A percentile compares a stretch with the other conserved stretches of the same genome.
Evolutionary conservation across 2,888 invertebrate species (phyloP).

Genomic region (Nemoura dubitans): DNA sequence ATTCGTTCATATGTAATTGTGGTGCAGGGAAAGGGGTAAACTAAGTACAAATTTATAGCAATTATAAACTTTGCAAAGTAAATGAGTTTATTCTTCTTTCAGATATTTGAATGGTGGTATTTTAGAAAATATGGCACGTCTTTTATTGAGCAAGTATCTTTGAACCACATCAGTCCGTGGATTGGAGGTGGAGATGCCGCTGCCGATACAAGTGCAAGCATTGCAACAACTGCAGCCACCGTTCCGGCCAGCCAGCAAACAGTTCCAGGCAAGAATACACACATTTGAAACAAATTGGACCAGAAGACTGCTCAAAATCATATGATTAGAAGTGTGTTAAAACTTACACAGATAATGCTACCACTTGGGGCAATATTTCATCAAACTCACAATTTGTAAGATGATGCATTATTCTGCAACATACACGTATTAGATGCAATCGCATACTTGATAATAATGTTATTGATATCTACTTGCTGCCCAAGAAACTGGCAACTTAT

Average conservation of each 20-base stretch:
- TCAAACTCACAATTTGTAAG: too few relatives aligned
- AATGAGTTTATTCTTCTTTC: constrained; percentile 53
- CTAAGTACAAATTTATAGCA: constrained; percentile 23
- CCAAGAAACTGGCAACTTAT: too few relatives aligned
- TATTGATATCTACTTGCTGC: too few relatives aligned
- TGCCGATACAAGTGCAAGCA: constrained; percentile 57
- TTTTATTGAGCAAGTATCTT: constrained; percentile 95
- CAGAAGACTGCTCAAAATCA: too few relatives aligned
- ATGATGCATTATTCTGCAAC: too few relatives aligned
- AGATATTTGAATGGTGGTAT: constrained; percentile 99
- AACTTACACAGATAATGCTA: too few relatives aligned
- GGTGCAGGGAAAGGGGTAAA: too few relatives aligned
- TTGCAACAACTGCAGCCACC: constrained; percentile 56
- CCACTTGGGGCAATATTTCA: too few relatives aligned
- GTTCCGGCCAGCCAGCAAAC: constrained; percentile 60
- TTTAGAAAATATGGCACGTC: constrained; percentile 98
- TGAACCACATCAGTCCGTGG: constrained; percentile 94
- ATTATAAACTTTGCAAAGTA: neutral
- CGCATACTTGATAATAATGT: too few relatives aligned
- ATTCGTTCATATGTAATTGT: too few relatives aligned
- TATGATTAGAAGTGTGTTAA: too few relatives aligned
- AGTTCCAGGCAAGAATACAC: constrained; percentile 60
- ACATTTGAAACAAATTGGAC: neutral
- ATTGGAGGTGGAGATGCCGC: constrained; percentile 76
- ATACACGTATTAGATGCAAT: too few relatives aligned